These are phyloP conservation scores for Astyanax mexicanus DNA, from an alignment of 2,797 vertebrate species.

Conservation along the genomic window DNA sequence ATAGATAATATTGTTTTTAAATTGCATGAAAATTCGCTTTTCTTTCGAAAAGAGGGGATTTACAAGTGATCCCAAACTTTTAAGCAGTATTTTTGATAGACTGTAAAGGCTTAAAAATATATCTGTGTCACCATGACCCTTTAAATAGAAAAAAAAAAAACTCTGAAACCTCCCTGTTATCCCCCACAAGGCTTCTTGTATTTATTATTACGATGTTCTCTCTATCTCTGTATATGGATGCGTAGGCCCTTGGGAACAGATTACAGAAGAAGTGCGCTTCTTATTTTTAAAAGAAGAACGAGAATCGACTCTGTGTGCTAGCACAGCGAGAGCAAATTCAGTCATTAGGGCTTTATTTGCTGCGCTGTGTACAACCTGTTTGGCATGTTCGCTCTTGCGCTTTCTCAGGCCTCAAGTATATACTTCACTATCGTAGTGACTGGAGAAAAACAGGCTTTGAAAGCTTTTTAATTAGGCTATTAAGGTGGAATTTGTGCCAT, in stretches of 20 bases:
- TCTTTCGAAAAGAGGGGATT: no score
- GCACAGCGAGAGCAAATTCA: constrained; percentile 64
- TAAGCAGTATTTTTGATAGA: no score
- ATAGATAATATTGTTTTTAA: no score
- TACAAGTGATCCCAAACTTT: no score
- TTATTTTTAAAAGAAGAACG: constrained; percentile 51
- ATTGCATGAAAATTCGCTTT: no score
- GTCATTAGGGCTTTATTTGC: constrained; percentile 70
- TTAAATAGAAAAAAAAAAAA: no score
- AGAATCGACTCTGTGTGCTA: constrained; percentile 65
- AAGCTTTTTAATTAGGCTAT: constrained; percentile 83
- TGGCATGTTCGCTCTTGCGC: constrained; percentile 61
- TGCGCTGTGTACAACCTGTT: constrained; percentile 44
- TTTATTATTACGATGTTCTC: constrained; percentile 22
- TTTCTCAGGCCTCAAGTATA: constrained; percentile 58
- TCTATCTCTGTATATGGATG: constrained; percentile 44
- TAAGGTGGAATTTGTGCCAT: constrained; percentile 68
- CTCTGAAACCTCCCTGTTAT: no score
- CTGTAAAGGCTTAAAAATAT: no score
- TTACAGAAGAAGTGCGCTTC: constrained; percentile 47
- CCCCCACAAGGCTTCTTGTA: neutral
- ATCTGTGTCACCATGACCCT: no score
- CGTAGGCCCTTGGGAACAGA: constrained; percentile 12
- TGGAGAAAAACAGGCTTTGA: constrained; percentile 80
- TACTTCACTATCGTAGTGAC: constrained; percentile 70